A percentile compares a stretch with the other conserved stretches of the same genome.
These are phyloP conservation scores for Megalurothrips usitatus DNA, from an alignment of 2,888 invertebrate species.

Conservation along the genomic window DNA sequence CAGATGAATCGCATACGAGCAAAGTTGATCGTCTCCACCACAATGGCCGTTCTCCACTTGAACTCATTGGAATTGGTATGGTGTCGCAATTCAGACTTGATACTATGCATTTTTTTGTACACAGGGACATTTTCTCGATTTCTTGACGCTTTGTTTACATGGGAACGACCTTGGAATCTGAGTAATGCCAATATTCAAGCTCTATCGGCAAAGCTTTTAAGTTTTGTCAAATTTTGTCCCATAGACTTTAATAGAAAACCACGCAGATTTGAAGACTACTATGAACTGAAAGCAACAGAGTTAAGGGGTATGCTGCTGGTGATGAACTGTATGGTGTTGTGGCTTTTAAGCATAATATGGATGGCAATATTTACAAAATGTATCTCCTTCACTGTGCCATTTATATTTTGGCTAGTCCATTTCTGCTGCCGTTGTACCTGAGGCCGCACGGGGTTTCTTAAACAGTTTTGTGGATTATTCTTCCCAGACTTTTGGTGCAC, in stretches of 20 bases:
- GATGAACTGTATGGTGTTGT: neutral
- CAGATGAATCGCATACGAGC: neutral
- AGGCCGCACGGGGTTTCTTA: neutral
- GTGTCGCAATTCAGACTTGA: neutral
- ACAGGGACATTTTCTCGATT: neutral
- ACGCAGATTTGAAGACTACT: neutral
- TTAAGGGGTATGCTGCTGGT: neutral
- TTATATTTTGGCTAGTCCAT: neutral
- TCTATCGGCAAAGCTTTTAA: neutral
- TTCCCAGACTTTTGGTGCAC: neutral
- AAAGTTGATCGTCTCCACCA: neutral
- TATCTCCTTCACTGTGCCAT: neutral
- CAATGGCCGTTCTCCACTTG: neutral
- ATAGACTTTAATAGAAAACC: neutral
- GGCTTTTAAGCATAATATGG: neutral
- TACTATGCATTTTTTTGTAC: neutral
- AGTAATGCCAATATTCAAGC: neutral
- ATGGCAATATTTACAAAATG: neutral
- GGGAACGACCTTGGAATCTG: neutral
- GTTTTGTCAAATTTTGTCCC: neutral
- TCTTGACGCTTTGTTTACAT: neutral
- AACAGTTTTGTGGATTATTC: too few relatives aligned
- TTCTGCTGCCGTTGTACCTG: neutral
- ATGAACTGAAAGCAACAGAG: neutral
- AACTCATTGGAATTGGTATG: neutral